Base-by-base conservation (phyloP, 2,113 vertebrate genomes). In the Sus scrofa region DNA sequence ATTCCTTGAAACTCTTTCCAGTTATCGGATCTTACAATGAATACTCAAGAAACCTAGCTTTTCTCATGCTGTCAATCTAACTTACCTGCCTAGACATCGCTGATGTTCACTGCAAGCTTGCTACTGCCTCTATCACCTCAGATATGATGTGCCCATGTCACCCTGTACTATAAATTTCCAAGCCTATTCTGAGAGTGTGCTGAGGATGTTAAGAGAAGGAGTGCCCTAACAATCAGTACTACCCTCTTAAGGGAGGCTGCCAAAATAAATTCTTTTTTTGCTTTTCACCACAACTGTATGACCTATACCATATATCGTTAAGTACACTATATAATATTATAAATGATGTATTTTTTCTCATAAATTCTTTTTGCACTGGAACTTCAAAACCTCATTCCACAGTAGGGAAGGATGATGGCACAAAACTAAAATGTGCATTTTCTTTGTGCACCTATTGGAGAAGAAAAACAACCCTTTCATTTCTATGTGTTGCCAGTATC, bases 341-440 rank as follows among this genome's bases (percentile, higher is more conserved):
- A 84, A 88, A 68, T 79, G 19, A 13, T 58, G 19, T 58, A 1
- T 62, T 54, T 73, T 81, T 63, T 15, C 54, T 75, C 60, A 14
- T 58, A 94, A 87, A 7, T 73, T 93, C 24, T 86, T 91, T 82
- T 62, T 15, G 86, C n/a, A 37, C 34, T 60, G 27, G 86, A 63
- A 73, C n/a, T 27, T 91, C 60, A 93, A 94, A 90, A 68, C 44
- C 26, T 96, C 65, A 88, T 26, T 70, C 22, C 11, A 94, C 14
- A 74, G 26, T 65, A 83, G 58, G 30, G 44, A 84, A 62, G 82
- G 11, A 84, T 2, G 13, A 39, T n/a, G 14, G 12, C 6, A 75
- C n/a, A 85, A 85, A 54, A 62, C 10, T 62, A 56, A 44, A 58
- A 12, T 37, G 39, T 50, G 3, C 2, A 60, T n/a, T 52, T 78